A percentile compares a stretch with the other conserved stretches of the same genome.
Evolutionary conservation across 2,888 invertebrate genomes (phyloP).

Genomic region (Ptychoptera contaminata): DNA sequence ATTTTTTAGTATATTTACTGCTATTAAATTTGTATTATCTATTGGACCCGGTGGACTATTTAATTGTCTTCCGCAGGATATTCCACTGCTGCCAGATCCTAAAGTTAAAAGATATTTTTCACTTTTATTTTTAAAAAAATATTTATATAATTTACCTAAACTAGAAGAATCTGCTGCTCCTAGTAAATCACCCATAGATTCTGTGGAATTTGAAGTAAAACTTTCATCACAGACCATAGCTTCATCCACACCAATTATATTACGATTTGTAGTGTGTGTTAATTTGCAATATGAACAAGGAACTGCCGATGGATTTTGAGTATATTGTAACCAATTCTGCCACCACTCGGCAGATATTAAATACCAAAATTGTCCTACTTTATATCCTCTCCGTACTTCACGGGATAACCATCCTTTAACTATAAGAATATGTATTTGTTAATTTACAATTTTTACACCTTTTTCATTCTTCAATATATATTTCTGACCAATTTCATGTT

Average conservation of each 20-base stretch:
- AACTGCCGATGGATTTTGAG: constrained; percentile 30
- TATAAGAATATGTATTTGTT: constrained; percentile 16
- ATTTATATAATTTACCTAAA: constrained; percentile 17
- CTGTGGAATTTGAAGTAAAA: constrained; percentile 46
- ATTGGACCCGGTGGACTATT: constrained; percentile 49
- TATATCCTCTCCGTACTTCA: constrained; percentile 56
- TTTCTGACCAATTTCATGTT: constrained; percentile 52
- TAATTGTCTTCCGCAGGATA: constrained; percentile 40
- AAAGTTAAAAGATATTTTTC: neutral
- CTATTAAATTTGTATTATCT: constrained; percentile 57
- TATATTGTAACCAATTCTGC: constrained; percentile 61
- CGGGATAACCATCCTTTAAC: constrained; percentile 69
- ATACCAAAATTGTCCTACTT: constrained; percentile 81
- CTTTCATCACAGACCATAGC: constrained; percentile 53
- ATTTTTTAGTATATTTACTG: constrained; percentile 45
- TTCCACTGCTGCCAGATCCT: constrained; percentile 43
- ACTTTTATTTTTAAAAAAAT: constrained; percentile 3
- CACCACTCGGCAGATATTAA: constrained; percentile 77
- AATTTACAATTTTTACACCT: too few species aligned
- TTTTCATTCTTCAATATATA: neutral
- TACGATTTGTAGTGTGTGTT: constrained; percentile 13
- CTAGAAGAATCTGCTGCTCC: constrained; percentile 39
- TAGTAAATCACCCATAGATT: constrained; percentile 47
- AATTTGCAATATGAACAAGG: constrained; percentile 33
- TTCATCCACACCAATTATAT: constrained; percentile 33